Conservation (phyloP, 2,888 invertebrate species). For the Parochlus steinenii region DNA sequence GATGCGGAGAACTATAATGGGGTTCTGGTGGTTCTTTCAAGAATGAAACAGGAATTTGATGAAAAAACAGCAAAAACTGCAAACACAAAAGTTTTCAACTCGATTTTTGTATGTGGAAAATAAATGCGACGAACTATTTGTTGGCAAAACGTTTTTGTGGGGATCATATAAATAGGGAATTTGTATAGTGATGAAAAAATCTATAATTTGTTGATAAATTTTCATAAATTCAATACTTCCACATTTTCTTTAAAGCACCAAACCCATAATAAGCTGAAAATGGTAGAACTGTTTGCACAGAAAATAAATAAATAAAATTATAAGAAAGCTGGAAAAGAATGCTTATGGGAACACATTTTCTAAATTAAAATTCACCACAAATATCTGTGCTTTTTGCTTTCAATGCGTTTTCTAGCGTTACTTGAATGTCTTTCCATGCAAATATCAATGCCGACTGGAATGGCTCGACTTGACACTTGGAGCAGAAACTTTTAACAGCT, state of each 20-base stretch:
- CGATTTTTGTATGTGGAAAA: too few relatives aligned
- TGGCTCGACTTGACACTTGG: conserved; percentile 57
- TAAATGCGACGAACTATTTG: too few relatives aligned
- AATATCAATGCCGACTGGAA: conserved; percentile 64
- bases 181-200: not conserved
- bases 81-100: too few relatives aligned
- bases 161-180: not conserved
- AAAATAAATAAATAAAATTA: too few relatives aligned
- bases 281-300: not conserved
- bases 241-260: not conserved
- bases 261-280: not conserved
- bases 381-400: conserved; percentile 27
- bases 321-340: not conserved
- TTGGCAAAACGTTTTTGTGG: too few relatives aligned
- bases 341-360: not conserved
- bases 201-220: not conserved
- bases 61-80: too few relatives aligned
- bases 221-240: not conserved
- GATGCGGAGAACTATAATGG: too few relatives aligned
- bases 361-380: conserved; percentile 26
- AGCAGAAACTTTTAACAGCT: conserved; percentile 62
- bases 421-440: conserved; percentile 47
- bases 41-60: too few relatives aligned
- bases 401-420: conserved; percentile 23
- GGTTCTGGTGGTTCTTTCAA: too few relatives aligned